A percentile compares a stretch with the other conserved stretches of the same genome.
These are phyloP conservation scores for Anorthoa munda DNA, from an alignment of 2,888 invertebrate genomes.

Conservation along the genomic window DNA sequence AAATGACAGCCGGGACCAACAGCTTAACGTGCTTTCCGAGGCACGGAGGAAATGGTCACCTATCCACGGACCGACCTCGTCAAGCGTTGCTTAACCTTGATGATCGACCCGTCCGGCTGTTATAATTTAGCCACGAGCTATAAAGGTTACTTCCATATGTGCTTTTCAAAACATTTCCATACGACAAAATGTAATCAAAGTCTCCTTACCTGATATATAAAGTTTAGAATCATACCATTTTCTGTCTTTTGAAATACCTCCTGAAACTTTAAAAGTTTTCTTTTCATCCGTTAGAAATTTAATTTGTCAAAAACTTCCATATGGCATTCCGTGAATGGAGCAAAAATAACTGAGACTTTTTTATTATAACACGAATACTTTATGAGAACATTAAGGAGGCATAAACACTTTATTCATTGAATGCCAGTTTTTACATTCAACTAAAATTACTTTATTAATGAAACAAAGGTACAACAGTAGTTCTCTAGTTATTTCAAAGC, in stretches of 20 bases:
- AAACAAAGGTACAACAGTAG: constrained; percentile 2
- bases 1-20: no score
- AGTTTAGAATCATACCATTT: constrained; percentile 5
- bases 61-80: no score
- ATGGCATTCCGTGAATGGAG: constrained; percentile 8
- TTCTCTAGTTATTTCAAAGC: constrained; percentile 12
- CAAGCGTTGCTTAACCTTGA: no score
- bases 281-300: constrained; percentile 12
- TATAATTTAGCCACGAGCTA: no score
- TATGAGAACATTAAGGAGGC: neutral
- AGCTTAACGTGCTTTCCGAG: no score
- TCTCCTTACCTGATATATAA: neutral
- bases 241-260: neutral
- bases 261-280: constrained; percentile 4
- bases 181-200: neutral
- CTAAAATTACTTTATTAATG: neutral
- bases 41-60: no score
- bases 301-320: constrained; percentile 19
- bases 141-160: neutral
- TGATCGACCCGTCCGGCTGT: no score
- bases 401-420: neutral
- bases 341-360: neutral
- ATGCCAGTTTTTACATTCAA: neutral
- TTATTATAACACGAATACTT: neutral
- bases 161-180: neutral